These are phyloP conservation scores for Hymenopus coronatus DNA, from an alignment of 2,888 invertebrate genomes.

Conservation along the genomic window DNA sequence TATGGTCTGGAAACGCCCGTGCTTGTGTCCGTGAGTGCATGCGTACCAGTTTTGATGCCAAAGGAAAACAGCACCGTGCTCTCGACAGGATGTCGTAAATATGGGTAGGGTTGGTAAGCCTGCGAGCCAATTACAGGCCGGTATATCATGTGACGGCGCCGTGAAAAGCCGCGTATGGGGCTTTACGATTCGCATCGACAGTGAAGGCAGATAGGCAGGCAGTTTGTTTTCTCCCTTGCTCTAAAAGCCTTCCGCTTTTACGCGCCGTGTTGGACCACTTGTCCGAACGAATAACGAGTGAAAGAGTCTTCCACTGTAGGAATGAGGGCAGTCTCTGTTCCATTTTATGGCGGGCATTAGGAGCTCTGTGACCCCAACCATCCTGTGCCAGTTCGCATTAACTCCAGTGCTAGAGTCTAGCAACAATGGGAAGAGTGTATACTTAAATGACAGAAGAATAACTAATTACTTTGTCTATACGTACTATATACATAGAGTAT, in stretches of 20 bases:
- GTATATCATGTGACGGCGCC: background rate
- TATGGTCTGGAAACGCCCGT: too few relatives aligned
- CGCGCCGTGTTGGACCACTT: background rate
- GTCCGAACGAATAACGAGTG: background rate
- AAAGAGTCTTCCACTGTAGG: background rate
- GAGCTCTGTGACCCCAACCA: background rate
- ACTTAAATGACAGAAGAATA: background rate
- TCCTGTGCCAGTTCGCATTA: background rate
- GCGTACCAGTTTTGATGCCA: too few relatives aligned
- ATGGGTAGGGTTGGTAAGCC: background rate
- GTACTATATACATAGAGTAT: too few relatives aligned
- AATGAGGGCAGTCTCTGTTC: background rate
- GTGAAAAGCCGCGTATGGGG: background rate
- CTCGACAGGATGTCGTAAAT: background rate
- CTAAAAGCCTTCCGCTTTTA: background rate
- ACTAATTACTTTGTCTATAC: background rate
- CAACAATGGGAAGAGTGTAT: background rate
- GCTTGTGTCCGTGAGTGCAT: too few relatives aligned
- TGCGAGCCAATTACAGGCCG: background rate
- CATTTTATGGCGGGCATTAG: background rate
- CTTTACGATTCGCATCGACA: background rate
- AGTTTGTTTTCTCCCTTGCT: background rate
- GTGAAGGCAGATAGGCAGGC: background rate
- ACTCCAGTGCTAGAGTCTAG: background rate
- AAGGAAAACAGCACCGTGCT: background rate